phyloP scores from a whole-genome alignment of 2,888 invertebrate genomes.

The Keiferia lycopersicella region DNA sequence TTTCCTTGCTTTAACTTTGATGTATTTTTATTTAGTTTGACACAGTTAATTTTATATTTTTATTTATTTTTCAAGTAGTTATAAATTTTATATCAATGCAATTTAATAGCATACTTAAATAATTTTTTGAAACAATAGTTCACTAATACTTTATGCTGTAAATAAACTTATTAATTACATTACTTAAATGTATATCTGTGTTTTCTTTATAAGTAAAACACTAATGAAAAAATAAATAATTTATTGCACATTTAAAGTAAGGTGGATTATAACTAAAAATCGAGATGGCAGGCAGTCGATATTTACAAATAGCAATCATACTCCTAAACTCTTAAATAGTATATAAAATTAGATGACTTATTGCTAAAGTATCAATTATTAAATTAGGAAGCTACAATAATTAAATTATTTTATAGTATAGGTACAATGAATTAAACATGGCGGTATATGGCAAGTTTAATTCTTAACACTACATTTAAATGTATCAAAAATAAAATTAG shows the following conservation, averaged over 20 bases:
- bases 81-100: slow-evolving; percentile 27
- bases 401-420: neutral
- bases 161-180: slow-evolving; percentile 64
- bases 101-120: slow-evolving; percentile 27
- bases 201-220: slow-evolving; percentile 40
- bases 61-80: neutral
- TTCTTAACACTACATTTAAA: slow-evolving; percentile 43
- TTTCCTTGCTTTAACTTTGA: slow-evolving; percentile 4
- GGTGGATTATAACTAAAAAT: slow-evolving; percentile 30
- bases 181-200: slow-evolving; percentile 42
- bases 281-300: slow-evolving; percentile 43
- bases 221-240: slow-evolving; percentile 46
- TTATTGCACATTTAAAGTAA: slow-evolving; percentile 56
- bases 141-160: slow-evolving; percentile 49
- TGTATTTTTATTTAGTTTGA: slow-evolving; percentile 14
- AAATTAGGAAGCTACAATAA: neutral
- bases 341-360: neutral
- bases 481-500: neutral
- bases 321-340: neutral
- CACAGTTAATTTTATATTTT: neutral
- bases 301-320: slow-evolving; percentile 46
- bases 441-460: slow-evolving; percentile 76
- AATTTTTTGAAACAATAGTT: slow-evolving; percentile 25
- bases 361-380: neutral
- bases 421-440: slow-evolving; percentile 68